Conservation (phyloP, 1,140 invertebrate species). For the Thaumatotibia leucotreta region DNA sequence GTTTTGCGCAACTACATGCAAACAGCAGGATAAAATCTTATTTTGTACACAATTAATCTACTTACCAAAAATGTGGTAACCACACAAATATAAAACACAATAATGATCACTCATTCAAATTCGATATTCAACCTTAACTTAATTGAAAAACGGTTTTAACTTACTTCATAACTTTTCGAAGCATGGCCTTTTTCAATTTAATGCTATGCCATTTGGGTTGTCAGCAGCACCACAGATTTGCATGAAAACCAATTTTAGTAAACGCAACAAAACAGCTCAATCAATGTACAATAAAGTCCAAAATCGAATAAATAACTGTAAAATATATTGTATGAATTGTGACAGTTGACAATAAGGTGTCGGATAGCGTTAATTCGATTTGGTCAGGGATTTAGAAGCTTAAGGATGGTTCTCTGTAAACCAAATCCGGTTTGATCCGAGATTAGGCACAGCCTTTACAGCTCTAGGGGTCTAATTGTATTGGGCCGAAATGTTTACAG, state of each 20-base stretch:
- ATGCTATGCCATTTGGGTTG: neutral
- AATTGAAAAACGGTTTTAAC: neutral
- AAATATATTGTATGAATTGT: neutral
- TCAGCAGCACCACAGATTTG: neutral
- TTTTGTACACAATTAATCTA: conserved; percentile 11
- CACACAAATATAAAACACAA: neutral
- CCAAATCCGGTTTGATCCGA: neutral
- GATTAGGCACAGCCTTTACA: neutral
- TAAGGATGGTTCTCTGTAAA: neutral
- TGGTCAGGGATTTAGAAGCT: conserved; percentile 3
- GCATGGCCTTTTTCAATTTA: neutral
- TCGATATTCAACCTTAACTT: neutral
- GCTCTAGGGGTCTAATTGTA: neutral
- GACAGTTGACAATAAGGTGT: conserved; percentile 1
- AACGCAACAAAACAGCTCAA: neutral
- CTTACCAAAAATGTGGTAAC: neutral
- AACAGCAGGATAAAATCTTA: neutral
- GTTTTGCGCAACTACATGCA: neutral
- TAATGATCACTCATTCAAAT: neutral
- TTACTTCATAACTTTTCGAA: no score
- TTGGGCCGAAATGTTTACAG: neutral
- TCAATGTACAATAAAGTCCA: neutral
- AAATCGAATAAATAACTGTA: neutral
- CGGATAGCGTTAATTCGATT: conserved; percentile 1
- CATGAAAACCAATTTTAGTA: neutral